These are phyloP conservation scores for Cacatua alba DNA, from an alignment of 2,113 vertebrate genomes.

Conservation along the genomic window DNA sequence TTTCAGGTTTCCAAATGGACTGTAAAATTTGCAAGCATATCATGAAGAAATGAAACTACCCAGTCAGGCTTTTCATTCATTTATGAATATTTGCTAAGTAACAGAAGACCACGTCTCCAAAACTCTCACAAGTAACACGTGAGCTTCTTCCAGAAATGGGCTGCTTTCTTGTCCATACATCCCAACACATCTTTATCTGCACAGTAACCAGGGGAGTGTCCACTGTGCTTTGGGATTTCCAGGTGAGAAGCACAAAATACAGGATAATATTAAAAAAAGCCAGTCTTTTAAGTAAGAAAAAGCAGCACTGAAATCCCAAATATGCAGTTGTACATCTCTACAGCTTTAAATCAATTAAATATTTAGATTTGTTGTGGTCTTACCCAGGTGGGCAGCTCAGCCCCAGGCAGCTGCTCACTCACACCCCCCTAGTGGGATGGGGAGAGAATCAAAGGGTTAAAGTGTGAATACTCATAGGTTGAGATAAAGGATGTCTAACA, in stretches of 20 bases:
- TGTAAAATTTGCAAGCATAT: background rate
- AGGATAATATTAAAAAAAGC: background rate
- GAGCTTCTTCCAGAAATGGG: background rate
- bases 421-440: background rate
- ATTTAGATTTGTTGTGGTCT: background rate
- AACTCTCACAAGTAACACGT: background rate
- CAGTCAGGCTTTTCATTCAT: background rate
- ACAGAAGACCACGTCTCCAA: background rate
- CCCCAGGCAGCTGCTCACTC: background rate
- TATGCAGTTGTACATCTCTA: background rate
- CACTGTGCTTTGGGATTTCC: background rate
- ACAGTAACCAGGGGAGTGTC: accelerated
- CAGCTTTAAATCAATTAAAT: background rate
- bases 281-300: background rate
- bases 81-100: background rate
- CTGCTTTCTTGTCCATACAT: background rate
- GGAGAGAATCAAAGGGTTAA: background rate
- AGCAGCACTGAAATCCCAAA: background rate
- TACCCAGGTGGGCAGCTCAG: background rate
- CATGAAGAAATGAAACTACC: background rate
- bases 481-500: background rate
- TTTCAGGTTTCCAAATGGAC: background rate
- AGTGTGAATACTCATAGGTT: background rate
- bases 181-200: background rate
- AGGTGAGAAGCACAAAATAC: background rate